These are phyloP conservation scores for Byasa hedistus DNA, from an alignment of 2,888 invertebrate genomes.

Conservation along the genomic window DNA sequence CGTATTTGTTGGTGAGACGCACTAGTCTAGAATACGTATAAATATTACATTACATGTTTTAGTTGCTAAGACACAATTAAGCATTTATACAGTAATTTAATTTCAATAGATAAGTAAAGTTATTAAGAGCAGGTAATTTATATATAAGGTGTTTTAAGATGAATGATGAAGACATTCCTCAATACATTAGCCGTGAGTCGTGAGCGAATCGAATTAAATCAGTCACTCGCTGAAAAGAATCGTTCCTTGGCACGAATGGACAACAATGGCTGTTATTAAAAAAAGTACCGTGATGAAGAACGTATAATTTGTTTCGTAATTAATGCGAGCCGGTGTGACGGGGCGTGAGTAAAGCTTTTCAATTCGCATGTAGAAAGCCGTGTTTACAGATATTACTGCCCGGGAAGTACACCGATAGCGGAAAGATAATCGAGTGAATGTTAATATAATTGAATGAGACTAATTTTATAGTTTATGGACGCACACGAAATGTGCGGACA, in stretches of 20 bases:
- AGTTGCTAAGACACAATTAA: conserved; percentile 3
- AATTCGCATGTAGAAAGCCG: conserved; percentile 66
- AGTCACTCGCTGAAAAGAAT: conserved; percentile 73
- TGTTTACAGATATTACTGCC: conserved; percentile 59
- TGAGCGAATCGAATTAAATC: conserved; percentile 73
- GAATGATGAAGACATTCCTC: conserved; percentile 59
- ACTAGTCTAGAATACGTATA: too few relatives aligned
- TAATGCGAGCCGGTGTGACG: conserved; percentile 70
- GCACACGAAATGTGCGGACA: conserved; percentile 42
- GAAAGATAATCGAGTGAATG: conserved; percentile 56
- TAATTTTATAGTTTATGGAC: conserved; percentile 61
- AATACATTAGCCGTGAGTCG: conserved; percentile 57
- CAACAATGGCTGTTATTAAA: conserved; percentile 77
- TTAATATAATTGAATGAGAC: conserved; percentile 64
- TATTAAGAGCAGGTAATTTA: conserved; percentile 19
- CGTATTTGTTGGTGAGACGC: too few relatives aligned
- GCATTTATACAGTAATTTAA: background rate
- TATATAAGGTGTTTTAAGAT: conserved; percentile 37
- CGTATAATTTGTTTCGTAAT: conserved; percentile 73
- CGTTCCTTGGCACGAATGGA: conserved; percentile 74
- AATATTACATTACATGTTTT: conserved; percentile 1
- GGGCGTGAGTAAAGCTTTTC: conserved; percentile 71
- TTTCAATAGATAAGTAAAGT: conserved; percentile 11
- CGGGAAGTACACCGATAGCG: conserved; percentile 58
- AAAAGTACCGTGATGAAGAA: conserved; percentile 72